Base-by-base conservation (phyloP, 92 coral and sea anemone genomes). In the Bergia puertoricense region DNA sequence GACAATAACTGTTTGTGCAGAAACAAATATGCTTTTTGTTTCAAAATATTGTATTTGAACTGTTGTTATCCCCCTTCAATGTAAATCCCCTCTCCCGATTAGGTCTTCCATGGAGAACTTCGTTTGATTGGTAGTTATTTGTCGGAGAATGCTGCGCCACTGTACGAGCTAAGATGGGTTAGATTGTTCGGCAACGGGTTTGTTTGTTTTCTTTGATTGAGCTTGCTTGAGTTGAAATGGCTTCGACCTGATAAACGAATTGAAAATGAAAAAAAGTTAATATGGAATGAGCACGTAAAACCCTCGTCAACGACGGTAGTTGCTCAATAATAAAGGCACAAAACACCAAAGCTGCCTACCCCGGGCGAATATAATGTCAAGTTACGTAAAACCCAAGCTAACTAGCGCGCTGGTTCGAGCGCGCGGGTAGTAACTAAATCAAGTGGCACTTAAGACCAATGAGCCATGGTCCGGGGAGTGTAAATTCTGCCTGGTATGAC, bases 121-220 rank as follows among this genome's bases (percentile, higher is more conserved):
- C 8, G 65, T 56, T 56, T 56, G 69, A 62, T 10, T 62, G 69
- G 15, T 62, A 22, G 69, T 62, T 13, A 62, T 62, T 22, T 62
- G 69, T 62, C 69, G 69, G 69, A 62, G 69, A 62, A 62, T 62
- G 69, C 69, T 62, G 69, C 69, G 69, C 69, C 69, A 22, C 16
- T 22, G 23, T 22, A 62, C 69, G 69, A 62, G 69, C 69, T 62
- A 45, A 45, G 48, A 45, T 45, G 48, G 48, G 48, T 45, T 45
- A 5, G 5, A 45, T 45, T 45, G 48, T 45, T 45, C 48, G 48
- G 48, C 48, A 45, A 45, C 23, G 69, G 23, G 69, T 62, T 13
- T 22, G 69, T 22, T 13, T 13, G 69, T 62, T 62, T 13, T 62
- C 69, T 62, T 62, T 13, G 69, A 62, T 62, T 13, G 69, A 22